Conservation (phyloP, 2,797 vertebrate genomes). For the Oceanodroma leucorhoa region DNA sequence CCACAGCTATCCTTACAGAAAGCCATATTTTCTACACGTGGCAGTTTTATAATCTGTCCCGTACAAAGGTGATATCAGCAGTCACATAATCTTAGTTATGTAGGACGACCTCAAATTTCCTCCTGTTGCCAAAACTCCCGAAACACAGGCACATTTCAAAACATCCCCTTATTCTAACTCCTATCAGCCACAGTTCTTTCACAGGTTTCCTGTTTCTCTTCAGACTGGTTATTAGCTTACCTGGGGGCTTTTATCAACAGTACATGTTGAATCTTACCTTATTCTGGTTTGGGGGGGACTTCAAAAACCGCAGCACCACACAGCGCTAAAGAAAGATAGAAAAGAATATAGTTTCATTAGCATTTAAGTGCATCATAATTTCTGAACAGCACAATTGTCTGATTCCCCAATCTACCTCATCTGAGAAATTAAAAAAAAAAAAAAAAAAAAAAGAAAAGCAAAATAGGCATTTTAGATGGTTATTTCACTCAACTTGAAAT, state of each 20-base stretch:
- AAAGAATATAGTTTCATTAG: background rate
- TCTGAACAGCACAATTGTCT: background rate
- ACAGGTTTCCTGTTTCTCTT: background rate
- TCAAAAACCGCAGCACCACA: constrained; percentile 91
- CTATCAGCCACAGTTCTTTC: background rate
- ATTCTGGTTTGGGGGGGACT: constrained; percentile 83
- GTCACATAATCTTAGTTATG: background rate
- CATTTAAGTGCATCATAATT: background rate
- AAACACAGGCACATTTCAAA: background rate
- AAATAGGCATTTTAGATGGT: background rate
- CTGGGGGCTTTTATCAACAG: background rate
- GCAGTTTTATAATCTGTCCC: background rate
- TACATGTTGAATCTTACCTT: constrained; percentile 69
- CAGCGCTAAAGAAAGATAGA: constrained; percentile 79
- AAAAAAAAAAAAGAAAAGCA: background rate
- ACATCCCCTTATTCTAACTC: background rate
- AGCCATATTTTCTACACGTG: rapidly evolving
- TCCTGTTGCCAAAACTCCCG: background rate
- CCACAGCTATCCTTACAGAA: background rate
- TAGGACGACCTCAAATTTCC: background rate
- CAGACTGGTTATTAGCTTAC: background rate
- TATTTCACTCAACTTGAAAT: background rate
- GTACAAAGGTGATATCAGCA: background rate
- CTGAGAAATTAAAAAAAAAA: background rate
- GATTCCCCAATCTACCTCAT: background rate